A percentile compares a stretch with the other conserved stretches of the same genome.
These are phyloP conservation scores for Eurystomus gularis DNA, from an alignment of 2,113 vertebrate genomes.

Conservation along the genomic window DNA sequence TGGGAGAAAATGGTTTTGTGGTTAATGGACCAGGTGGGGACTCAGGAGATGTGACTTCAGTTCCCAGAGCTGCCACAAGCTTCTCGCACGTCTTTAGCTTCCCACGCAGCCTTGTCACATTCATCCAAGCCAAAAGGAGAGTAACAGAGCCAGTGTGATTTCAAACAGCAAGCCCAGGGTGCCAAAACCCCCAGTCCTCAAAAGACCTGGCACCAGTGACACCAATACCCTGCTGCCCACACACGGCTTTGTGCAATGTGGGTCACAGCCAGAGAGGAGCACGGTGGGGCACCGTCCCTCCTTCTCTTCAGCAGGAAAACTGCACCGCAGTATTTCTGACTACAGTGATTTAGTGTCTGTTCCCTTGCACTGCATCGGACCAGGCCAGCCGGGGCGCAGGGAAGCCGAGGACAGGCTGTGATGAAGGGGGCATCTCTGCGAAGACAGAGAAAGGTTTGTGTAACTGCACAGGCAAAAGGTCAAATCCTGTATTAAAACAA, in stretches of 20 bases:
- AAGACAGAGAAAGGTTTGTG: slow-evolving; percentile 29
- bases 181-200: neutral
- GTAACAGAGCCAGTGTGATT: neutral
- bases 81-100: neutral
- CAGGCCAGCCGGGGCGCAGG: fast-evolving
- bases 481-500: slow-evolving; percentile 27
- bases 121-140: neutral
- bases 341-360: neutral
- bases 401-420: neutral
- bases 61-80: neutral
- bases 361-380: neutral
- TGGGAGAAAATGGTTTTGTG: neutral
- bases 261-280: neutral
- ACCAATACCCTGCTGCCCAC: neutral
- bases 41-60: neutral
- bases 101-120: neutral
- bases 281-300: fast-evolving
- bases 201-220: neutral
- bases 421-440: neutral
- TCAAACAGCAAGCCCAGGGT: neutral
- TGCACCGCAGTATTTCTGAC: neutral
- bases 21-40: neutral
- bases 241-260: fast-evolving
- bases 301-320: neutral
- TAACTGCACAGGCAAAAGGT: slow-evolving; percentile 15